Conservation (phyloP, 2,797 vertebrate genomes). For the Coregonus ussuriensis region DNA sequence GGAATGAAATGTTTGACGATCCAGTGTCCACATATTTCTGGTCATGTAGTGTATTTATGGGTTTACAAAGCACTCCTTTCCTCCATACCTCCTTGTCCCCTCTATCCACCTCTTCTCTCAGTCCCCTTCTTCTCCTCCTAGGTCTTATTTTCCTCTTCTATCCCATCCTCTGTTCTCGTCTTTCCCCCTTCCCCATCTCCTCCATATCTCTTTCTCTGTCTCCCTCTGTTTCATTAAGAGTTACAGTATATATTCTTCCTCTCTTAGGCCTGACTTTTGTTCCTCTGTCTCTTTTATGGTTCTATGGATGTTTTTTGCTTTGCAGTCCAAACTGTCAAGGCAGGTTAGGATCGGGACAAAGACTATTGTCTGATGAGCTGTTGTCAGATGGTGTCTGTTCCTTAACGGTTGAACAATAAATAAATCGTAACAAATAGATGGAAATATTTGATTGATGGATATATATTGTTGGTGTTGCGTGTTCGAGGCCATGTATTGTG, state of each 20-base stretch:
- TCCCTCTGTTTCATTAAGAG: neutral
- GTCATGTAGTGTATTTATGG: constrained; percentile 38
- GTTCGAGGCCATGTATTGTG: neutral
- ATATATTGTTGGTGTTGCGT: neutral
- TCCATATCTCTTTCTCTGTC: neutral
- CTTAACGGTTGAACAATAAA: neutral
- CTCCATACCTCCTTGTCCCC: constrained; percentile 13
- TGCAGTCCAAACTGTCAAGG: neutral
- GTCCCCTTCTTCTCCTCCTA: neutral
- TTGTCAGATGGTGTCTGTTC: neutral
- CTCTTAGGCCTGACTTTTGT: neutral
- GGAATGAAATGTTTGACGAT: too few relatives aligned
- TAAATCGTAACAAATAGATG: neutral
- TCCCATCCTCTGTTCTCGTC: too few relatives aligned
- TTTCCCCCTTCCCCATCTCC: neutral
- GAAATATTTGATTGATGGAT: neutral
- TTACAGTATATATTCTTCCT: neutral
- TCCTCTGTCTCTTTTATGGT: too few relatives aligned
- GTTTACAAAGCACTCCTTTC: constrained; percentile 15
- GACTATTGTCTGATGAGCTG: neutral
- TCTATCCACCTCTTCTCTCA: neutral
- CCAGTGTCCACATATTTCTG: too few relatives aligned
- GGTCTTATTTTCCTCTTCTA: too few relatives aligned
- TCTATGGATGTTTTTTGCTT: neutral
- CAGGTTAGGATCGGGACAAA: neutral